Evolutionary conservation across 1,140 invertebrate species (phyloP).

Genomic region (Drosophila saltans): DNA sequence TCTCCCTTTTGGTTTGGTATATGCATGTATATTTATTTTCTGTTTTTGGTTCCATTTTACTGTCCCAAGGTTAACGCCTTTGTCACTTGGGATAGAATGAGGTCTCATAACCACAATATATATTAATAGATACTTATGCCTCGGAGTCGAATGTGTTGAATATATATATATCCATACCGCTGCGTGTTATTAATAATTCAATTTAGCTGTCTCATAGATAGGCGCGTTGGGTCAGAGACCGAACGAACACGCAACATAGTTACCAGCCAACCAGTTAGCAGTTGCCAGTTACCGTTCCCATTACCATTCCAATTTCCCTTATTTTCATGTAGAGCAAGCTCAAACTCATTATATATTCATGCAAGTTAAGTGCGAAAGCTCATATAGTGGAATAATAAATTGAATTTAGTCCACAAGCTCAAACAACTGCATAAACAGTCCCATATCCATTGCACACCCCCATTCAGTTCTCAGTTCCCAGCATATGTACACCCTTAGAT

Average conservation of each 20-base stretch:
- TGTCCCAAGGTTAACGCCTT: conserved; percentile 56
- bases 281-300: conserved; percentile 15
- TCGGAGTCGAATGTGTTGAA: background rate
- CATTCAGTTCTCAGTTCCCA: no score
- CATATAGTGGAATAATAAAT: conserved; percentile 78
- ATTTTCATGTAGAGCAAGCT: background rate
- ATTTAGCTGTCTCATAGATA: conserved; percentile 60
- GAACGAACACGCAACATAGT: conserved; percentile 50
- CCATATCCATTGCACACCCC: background rate
- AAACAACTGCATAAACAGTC: conserved; percentile 64
- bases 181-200: conserved; percentile 80
- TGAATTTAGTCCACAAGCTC: conserved; percentile 61
- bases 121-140: conserved; percentile 30
- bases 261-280: background rate
- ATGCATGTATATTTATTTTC: background rate
- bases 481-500: conserved; percentile 17
- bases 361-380: conserved; percentile 79
- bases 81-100: conserved; percentile 24
- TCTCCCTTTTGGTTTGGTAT: conserved; percentile 15
- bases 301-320: conserved; percentile 18
- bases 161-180: conserved; percentile 20
- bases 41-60: conserved; percentile 25
- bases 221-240: conserved; percentile 46
- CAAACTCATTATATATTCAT: conserved; percentile 74
- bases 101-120: conserved; percentile 36